Evolutionary conservation across 2,888 invertebrate genomes (phyloP).

Genomic region (Lamellibrachia satsuma): DNA sequence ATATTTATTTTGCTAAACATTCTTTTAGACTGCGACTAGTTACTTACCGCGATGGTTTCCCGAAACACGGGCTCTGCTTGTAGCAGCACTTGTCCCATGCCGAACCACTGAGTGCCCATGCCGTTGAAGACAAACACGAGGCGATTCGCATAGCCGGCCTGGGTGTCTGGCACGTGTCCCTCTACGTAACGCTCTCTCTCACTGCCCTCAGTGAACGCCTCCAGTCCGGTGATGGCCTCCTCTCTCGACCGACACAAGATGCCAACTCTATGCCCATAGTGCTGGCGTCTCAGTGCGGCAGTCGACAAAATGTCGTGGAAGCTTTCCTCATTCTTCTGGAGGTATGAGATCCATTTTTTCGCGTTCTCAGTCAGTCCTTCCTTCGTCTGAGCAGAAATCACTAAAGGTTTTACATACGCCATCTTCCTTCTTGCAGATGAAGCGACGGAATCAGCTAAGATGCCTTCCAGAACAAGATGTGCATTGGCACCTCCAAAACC

Average conservation of each 20-base stretch:
- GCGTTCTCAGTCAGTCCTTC: background rate
- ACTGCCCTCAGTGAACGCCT: background rate
- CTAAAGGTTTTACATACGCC: background rate
- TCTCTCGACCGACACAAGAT: background rate
- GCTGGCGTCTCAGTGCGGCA: background rate
- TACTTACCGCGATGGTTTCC: background rate
- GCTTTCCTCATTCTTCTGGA: background rate
- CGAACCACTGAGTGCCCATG: constrained; percentile 20
- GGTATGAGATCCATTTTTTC: background rate
- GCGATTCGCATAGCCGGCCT: background rate
- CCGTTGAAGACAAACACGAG: constrained; percentile 20
- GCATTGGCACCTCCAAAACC: constrained; percentile 20
- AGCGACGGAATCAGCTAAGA: background rate
- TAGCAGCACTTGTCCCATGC: background rate
- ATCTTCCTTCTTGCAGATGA: background rate
- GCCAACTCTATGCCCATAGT: background rate
- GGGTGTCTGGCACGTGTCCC: background rate
- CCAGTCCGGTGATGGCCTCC: background rate
- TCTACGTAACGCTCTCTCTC: background rate
- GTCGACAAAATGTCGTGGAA: background rate
- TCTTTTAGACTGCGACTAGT: background rate
- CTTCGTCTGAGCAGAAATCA: background rate
- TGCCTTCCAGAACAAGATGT: background rate
- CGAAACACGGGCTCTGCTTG: background rate
- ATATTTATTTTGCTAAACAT: too few relatives aligned